Base-by-base conservation (phyloP, 2,113 vertebrate species). In the Cheilinus undulatus region DNA sequence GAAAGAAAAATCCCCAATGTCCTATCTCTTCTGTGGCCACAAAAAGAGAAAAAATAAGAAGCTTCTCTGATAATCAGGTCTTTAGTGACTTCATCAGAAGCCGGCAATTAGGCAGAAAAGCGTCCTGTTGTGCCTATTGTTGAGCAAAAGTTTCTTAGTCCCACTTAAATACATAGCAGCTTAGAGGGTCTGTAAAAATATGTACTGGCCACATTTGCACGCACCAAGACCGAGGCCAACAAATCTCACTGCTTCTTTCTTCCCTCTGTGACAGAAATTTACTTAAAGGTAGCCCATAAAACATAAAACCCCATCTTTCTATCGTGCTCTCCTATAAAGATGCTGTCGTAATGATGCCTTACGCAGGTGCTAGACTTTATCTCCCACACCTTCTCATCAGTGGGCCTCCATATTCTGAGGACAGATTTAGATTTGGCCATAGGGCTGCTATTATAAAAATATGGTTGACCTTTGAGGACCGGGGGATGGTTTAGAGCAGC, bases 391-490 rank as follows among this genome's bases (percentile, higher is more conserved):
- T 69, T 75, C 68, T 71, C 62, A 57, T 69, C 60, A 73, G 79
- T 58, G n/a, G n/a, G 38, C 24, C 45, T 81, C 69, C 76, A 67
- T 75, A 69, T 88, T 83, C 68, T 12, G 4, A 42, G 56, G 89
- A 86, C 84, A 92, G 87, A 89, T 93, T 93, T 91, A 91, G 81
- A 52, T 87, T 62, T 71, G 76, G 84, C 89, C 84, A 73, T 85
- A 38, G 82, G 89, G 87, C 76, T 76, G 80, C 82, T 86, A 92
- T 89, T 90, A 87, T 82, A 89, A 91, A 93, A 93, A 91, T 92
- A 92, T 86, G 88, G 86, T 91, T 92, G 92, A 93, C 92, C 92
- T 93, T 93, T 93, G 78, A 84, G 73, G 76, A 69, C 80, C 74
- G 45, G 56, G n/a, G 49, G 59, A 78, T 84, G 73, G 49, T 87